Conservation (phyloP, 2,113 vertebrate genomes). For the Egretta garzetta region DNA sequence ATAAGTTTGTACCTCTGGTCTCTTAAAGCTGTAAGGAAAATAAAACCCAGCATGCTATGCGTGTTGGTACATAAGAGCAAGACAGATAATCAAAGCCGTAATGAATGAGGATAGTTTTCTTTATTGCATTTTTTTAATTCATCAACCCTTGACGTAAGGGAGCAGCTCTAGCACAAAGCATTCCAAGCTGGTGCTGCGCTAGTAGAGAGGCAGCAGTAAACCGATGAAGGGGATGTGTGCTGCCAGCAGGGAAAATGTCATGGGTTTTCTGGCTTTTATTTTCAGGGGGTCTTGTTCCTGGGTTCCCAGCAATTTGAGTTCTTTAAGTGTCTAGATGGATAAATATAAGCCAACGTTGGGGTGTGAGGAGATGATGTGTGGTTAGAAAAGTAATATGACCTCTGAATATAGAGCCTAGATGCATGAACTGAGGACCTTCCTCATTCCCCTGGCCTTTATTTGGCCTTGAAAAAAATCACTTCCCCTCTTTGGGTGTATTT, state of each 20-base stretch:
- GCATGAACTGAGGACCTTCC: neutral
- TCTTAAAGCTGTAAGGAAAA: conserved; percentile 60
- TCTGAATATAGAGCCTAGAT: neutral
- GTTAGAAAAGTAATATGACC: neutral
- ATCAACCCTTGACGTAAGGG: neutral
- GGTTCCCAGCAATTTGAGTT: neutral
- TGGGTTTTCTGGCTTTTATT: neutral
- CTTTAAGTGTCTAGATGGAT: neutral
- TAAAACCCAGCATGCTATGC: rapidly evolving
- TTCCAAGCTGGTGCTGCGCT: neutral
- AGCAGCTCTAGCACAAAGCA: neutral
- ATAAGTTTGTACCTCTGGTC: conserved; percentile 67
- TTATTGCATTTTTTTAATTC: neutral
- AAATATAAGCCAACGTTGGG: neutral
- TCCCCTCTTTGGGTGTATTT: neutral
- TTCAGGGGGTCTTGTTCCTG: neutral
- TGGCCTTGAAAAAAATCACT: neutral
- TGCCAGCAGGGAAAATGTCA: neutral
- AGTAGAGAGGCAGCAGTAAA: neutral
- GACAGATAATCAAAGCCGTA: neutral
- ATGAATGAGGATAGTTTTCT: neutral
- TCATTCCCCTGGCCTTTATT: neutral
- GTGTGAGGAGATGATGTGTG: neutral
- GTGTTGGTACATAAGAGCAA: neutral
- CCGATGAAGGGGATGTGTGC: neutral